A percentile compares a stretch with the other conserved stretches of the same genome.
Evolutionary conservation across 2,888 invertebrate species (phyloP).

Genomic region (Melinopterus prodromus): DNA sequence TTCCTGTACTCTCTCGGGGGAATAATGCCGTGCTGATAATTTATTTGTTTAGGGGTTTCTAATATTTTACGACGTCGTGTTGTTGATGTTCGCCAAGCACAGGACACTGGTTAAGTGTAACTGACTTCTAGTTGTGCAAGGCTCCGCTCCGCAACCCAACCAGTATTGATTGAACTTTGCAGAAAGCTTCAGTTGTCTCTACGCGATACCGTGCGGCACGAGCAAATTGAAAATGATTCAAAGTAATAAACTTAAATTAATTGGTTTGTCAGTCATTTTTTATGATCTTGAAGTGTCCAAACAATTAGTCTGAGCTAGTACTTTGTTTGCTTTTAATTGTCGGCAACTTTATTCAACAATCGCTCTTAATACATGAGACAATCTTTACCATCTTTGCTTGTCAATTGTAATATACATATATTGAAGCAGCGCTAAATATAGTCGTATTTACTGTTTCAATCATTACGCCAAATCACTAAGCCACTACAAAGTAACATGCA

Average conservation of each 20-base stretch:
- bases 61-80: neutral
- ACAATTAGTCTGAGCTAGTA: neutral
- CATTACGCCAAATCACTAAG: no score
- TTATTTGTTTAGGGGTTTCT: neutral
- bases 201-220: neutral
- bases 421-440: no score
- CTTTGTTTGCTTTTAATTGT: neutral
- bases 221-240: neutral
- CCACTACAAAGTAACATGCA: no score
- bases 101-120: neutral
- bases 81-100: neutral
- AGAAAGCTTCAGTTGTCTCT: neutral
- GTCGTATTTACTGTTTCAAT: neutral
- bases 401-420: neutral
- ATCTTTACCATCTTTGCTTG: neutral
- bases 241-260: neutral
- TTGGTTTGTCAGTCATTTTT: neutral
- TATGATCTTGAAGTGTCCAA: neutral
- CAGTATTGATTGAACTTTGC: neutral
- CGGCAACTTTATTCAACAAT: neutral
- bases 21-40: neutral
- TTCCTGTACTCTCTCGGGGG: neutral
- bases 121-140: neutral
- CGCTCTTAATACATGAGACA: neutral
- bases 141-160: neutral